phyloP scores from a whole-genome alignment of 2,113 vertebrate species.

The Syrmaticus mikado region DNA sequence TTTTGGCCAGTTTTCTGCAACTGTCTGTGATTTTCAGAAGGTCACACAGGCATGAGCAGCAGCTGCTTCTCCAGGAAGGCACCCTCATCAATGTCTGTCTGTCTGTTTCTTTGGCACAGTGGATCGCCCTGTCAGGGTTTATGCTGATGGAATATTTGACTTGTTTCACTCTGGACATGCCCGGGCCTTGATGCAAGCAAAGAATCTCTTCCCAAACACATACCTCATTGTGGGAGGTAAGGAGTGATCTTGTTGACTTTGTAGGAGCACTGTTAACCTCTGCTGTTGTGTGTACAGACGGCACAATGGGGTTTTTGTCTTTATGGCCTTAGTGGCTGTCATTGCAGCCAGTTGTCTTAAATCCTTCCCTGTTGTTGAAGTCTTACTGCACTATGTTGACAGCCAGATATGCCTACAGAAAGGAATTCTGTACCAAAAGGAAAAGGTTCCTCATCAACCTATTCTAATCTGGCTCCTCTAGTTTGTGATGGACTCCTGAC shows the following conservation, averaged over 20 bases:
- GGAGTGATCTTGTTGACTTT: slow-evolving; percentile 50
- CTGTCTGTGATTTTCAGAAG: not conserved
- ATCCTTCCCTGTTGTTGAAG: not conserved
- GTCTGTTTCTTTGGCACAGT: slow-evolving; percentile 74
- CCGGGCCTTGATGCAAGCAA: slow-evolving; percentile 97
- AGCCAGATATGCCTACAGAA: not conserved
- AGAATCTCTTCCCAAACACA: slow-evolving; percentile 97
- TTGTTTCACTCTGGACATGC: slow-evolving; percentile 98
- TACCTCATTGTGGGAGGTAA: slow-evolving; percentile 98
- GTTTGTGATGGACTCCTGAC: not conserved
- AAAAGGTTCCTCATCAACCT: not conserved
- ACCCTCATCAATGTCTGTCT: not conserved
- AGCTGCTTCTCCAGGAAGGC: not conserved
- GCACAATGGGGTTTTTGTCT: not conserved
- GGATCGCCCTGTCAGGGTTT: slow-evolving; percentile 93
- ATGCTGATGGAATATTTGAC: slow-evolving; percentile 98
- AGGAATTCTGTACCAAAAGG: not conserved
- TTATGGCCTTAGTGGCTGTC: not conserved
- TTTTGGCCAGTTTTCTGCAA: not conserved
- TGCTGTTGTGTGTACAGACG: not conserved
- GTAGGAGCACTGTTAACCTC: not conserved
- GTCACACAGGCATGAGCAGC: not conserved
- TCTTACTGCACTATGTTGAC: not conserved
- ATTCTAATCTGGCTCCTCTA: not conserved
- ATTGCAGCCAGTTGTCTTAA: not conserved